Evolutionary conservation across 2,888 invertebrate species (phyloP).

Genomic region (Scrobipalpa atriplicella): DNA sequence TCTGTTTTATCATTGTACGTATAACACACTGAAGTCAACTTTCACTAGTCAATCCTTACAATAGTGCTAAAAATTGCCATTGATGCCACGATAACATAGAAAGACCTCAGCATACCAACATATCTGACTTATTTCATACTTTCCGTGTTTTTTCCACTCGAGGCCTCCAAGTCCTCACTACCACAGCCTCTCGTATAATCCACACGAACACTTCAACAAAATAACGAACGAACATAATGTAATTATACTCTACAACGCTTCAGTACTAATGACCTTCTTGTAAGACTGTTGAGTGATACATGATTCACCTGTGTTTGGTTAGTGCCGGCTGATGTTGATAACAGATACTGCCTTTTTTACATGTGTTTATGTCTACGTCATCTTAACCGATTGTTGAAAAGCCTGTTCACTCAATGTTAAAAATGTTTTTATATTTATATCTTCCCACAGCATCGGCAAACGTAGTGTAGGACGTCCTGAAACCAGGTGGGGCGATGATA

Average conservation of each 20-base stretch:
- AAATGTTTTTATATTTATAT: too few relatives aligned
- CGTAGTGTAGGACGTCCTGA: too few relatives aligned
- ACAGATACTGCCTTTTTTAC: background rate
- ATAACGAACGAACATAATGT: constrained; percentile 53
- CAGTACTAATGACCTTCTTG: constrained; percentile 8
- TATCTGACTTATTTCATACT: too few relatives aligned
- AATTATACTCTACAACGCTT: background rate
- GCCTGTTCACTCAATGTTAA: too few relatives aligned
- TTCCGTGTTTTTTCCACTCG: constrained; percentile 27
- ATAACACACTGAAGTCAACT: too few relatives aligned
- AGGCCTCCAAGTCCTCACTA: constrained; percentile 43
- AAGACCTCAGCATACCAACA: too few relatives aligned
- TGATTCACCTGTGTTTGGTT: constrained; percentile 59
- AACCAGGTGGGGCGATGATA: too few relatives aligned
- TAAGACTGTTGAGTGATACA: constrained; percentile 40
- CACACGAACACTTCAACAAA: constrained; percentile 58
- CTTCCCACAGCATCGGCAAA: too few relatives aligned
- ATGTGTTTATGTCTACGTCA: background rate
- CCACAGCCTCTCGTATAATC: constrained; percentile 52
- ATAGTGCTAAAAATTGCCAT: too few relatives aligned
- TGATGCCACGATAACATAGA: too few relatives aligned
- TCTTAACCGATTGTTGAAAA: background rate
- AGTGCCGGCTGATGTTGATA: constrained; percentile 36
- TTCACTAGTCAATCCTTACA: too few relatives aligned
- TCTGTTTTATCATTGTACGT: too few relatives aligned